These are phyloP conservation scores for Brachirus orientalis DNA, from an alignment of 2,113 vertebrate species.

Conservation along the genomic window DNA sequence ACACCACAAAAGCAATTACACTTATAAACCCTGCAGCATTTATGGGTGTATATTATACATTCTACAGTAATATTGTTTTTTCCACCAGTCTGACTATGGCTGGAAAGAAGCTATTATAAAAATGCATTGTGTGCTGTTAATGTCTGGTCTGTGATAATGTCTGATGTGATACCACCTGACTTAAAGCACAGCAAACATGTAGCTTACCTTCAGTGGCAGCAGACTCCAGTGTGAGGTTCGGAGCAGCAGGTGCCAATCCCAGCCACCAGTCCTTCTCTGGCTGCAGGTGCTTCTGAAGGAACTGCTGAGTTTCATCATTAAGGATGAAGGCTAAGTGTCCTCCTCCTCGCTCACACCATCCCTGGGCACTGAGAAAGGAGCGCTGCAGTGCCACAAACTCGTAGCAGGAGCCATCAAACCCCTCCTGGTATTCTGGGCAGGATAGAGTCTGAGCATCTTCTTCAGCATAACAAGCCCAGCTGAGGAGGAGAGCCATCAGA, in stretches of 20 bases:
- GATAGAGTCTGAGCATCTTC: slow-evolving; percentile 40
- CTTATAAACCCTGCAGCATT: too few species aligned
- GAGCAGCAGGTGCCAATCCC: slow-evolving; percentile 82
- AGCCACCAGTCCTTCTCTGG: slow-evolving; percentile 91
- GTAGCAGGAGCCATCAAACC: slow-evolving; percentile 89
- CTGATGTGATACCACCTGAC: too few species aligned
- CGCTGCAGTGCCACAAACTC: slow-evolving; percentile 84
- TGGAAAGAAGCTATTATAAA: too few species aligned
- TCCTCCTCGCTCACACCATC: slow-evolving; percentile 91
- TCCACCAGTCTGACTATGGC: too few species aligned
- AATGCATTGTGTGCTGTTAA: too few species aligned
- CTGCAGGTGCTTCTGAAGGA: slow-evolving; percentile 87
- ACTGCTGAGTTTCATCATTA: slow-evolving; percentile 88
- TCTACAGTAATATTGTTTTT: too few species aligned
- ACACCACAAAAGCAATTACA: too few species aligned
- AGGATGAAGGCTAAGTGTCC: slow-evolving; percentile 90
- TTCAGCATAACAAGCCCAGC: slow-evolving; percentile 51
- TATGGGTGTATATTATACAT: too few species aligned
- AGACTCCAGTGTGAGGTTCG: slow-evolving; percentile 81
- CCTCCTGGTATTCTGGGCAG: slow-evolving; percentile 85
- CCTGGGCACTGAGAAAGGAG: slow-evolving; percentile 85
- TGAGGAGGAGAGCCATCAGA: slow-evolving; percentile 55
- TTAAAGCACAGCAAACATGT: too few species aligned
- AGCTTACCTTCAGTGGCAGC: slow-evolving; percentile 74
- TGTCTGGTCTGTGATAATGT: too few species aligned